These are phyloP conservation scores for Phengaris alcon DNA, from an alignment of 2,888 invertebrate species.

Conservation along the genomic window DNA sequence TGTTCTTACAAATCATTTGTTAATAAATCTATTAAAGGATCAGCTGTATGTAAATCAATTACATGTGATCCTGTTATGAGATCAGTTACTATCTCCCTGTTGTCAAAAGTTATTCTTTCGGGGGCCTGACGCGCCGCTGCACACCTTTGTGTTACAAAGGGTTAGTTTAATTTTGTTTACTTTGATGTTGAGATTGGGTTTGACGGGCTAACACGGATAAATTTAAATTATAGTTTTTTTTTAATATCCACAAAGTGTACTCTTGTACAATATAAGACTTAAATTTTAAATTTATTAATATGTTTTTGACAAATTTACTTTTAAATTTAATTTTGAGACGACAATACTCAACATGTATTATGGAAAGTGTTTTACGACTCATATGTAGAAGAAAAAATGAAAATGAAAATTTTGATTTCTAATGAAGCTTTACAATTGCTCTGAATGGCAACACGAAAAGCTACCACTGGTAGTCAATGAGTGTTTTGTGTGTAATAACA, in stretches of 20 bases:
- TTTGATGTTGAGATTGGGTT: slow-evolving; percentile 19
- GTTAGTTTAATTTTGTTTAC: slow-evolving; percentile 24
- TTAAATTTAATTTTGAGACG: too few relatives aligned
- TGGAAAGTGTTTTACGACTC: too few relatives aligned
- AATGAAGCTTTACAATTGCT: too few relatives aligned
- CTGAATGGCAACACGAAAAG: too few relatives aligned
- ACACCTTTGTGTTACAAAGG: slow-evolving; percentile 19
- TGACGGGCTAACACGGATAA: slow-evolving; percentile 6
- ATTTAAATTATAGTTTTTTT: neutral
- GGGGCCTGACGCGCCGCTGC: slow-evolving; percentile 19
- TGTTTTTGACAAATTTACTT: too few relatives aligned
- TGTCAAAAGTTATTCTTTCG: slow-evolving; percentile 19
- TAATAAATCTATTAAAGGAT: neutral
- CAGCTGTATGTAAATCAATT: neutral
- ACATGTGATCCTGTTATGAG: slow-evolving; percentile 8
- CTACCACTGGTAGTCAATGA: too few relatives aligned
- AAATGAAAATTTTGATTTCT: too few relatives aligned
- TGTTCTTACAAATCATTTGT: neutral
- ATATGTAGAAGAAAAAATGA: too few relatives aligned
- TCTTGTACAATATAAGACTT: too few relatives aligned
- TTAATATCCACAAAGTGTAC: neutral
- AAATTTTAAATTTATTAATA: too few relatives aligned
- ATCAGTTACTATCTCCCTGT: slow-evolving; percentile 16
- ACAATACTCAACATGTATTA: too few relatives aligned
- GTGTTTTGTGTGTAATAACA: too few relatives aligned